Evolutionary conservation across 2,888 invertebrate species (phyloP), one percentile per base, ranked within the genome.

Genomic region (Eucera pruinosa): DNA sequence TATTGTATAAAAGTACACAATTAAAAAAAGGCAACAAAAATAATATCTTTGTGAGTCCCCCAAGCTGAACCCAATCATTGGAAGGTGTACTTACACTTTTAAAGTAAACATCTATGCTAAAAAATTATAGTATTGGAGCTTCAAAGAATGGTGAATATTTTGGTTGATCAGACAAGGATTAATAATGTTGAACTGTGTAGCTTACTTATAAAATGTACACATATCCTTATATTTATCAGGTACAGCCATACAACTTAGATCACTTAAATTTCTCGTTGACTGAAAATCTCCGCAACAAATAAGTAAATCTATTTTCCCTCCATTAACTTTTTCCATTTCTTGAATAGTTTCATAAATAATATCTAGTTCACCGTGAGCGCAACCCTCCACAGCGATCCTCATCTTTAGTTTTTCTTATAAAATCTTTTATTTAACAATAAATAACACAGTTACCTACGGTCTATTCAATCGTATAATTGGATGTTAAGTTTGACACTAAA

Each of bases 251-350:
- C 98, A 97, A 78, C 95, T 93, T 43, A 99, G 93, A 92, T 99
- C 99, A 57, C 95, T 94, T 85, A 95, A 93, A 93, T 99, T 99
- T 74, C 99, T 94, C 0, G 98, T 97, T 0, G 99, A 95, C 93
- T 99, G 99, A 92, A 99, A 99, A 93, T 99, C 99, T 0, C 99
- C 99, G 92, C 99, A 99, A 89, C 99, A 99, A 75, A 99, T 95
- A 39, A 99, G 93, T 67, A 99, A 93, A 93, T 99, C 98, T 54
- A 99, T 94, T 93, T 97, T 97, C 65, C 96, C 94, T 23, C 94
- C 94, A 86, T 96, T 95, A 84, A 94, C 93, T 82, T 95, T 94
- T 93, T 99, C 97, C 75, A 98, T 93, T 78, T 94, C 93, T 84
- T 94, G 93, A 66, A 99, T 94, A 0, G 97, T 95, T 76, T 97